A percentile compares a stretch with the other conserved stretches of the same genome.
Evolutionary conservation across 35 echinoderm and acorn worm genomes (phyloP).

Genomic region (Acanthaster planci): DNA sequence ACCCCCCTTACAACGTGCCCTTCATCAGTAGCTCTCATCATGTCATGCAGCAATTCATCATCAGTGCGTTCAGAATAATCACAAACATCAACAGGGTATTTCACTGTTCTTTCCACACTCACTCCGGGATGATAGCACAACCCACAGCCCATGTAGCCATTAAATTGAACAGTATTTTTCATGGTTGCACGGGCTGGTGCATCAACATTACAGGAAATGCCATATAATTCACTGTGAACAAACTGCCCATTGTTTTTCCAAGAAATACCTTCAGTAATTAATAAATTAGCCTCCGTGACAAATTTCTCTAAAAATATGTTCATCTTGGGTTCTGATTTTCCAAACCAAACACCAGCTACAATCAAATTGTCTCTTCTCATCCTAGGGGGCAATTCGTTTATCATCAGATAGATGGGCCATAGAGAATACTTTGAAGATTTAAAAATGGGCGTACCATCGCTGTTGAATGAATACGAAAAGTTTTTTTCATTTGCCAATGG

Average conservation of each 20-base stretch:
- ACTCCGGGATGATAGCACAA: constrained; percentile 65
- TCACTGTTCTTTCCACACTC: constrained; percentile 23
- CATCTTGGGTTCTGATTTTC: constrained; percentile 59
- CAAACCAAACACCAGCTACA: constrained; percentile 75
- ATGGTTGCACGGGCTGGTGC: constrained; percentile 55
- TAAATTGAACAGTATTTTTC: constrained; percentile 62
- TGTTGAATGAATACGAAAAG: constrained; percentile 66
- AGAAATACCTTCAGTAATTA: constrained; percentile 32
- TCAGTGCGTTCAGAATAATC: constrained; percentile 57
- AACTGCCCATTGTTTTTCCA: constrained; percentile 44
- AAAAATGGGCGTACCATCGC: constrained; percentile 58
- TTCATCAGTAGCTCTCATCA: constrained; percentile 37
- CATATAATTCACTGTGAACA: constrained; percentile 52
- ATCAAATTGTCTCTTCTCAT: constrained; percentile 43
- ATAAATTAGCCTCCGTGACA: constrained; percentile 40
- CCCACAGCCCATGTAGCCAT: constrained; percentile 67
- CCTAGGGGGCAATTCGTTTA: constrained; percentile 63
- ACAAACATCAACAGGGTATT: constrained; percentile 64
- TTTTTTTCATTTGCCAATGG: constrained; percentile 45
- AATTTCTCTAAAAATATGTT: constrained; percentile 50
- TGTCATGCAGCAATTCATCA: constrained; percentile 43
- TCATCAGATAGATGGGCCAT: constrained; percentile 67
- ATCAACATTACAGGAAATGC: constrained; percentile 73
- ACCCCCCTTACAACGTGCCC: constrained; percentile 21
- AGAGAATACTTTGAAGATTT: constrained; percentile 55